phyloP scores from a whole-genome alignment of 1,140 invertebrate species.

The Bombus ignitus region DNA sequence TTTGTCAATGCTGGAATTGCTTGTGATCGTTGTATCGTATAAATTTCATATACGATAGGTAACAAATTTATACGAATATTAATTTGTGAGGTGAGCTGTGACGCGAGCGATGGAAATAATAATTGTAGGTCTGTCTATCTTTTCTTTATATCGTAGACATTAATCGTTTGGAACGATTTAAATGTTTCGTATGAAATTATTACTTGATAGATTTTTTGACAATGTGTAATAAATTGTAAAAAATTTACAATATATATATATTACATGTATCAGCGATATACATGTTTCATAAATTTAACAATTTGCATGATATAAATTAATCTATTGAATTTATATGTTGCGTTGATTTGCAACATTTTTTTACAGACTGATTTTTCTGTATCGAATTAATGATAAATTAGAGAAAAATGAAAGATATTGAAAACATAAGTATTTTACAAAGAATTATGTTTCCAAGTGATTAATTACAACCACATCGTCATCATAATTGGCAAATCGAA shows the following conservation, averaged over 20 bases:
- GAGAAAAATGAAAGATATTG: too few species aligned
- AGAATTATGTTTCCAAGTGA: too few species aligned
- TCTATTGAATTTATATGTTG: neutral
- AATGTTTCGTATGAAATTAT: neutral
- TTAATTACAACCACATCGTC: too few species aligned
- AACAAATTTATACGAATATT: neutral
- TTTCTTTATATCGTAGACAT: neutral
- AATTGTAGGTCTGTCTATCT: neutral
- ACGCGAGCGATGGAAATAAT: neutral
- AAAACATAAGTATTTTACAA: too few species aligned
- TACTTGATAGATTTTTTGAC: neutral
- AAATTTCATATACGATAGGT: neutral
- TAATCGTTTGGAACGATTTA: neutral
- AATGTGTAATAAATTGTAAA: neutral
- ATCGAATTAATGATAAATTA: too few species aligned
- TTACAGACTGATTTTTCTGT: too few species aligned
- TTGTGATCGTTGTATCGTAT: neutral
- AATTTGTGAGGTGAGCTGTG: neutral
- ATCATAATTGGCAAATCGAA: too few species aligned
- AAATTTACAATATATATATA: neutral
- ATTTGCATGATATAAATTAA: neutral
- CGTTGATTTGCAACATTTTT: too few species aligned
- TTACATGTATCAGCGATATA: too few species aligned
- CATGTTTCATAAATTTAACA: neutral
- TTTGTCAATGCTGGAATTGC: neutral